Evolutionary conservation across 2,113 vertebrate species (phyloP).

Genomic region (Hydrochoerus hydrochaeris): DNA sequence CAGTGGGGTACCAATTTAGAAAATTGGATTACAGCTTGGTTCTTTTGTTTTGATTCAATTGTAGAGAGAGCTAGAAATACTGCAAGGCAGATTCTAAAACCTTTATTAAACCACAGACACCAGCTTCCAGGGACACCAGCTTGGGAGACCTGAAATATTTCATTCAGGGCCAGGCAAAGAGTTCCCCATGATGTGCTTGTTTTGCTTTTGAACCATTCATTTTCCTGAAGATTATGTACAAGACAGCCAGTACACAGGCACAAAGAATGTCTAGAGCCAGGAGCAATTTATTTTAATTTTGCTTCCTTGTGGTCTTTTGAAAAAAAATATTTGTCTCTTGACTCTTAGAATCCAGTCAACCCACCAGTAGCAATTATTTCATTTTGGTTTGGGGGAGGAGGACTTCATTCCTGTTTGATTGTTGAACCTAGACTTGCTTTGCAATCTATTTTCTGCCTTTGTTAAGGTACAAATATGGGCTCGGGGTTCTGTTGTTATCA

Average conservation of each 20-base stretch:
- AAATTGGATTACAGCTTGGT: constrained; percentile 16
- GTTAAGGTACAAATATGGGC: constrained; percentile 22
- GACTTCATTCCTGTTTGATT: constrained; percentile 53
- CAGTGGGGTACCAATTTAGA: constrained; percentile 7
- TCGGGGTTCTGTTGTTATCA: constrained; percentile 2
- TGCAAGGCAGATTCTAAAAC: not conserved
- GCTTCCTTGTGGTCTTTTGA: not conserved
- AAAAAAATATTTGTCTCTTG: constrained; percentile 26
- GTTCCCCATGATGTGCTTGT: not conserved
- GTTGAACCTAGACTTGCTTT: constrained; percentile 59
- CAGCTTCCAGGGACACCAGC: not conserved
- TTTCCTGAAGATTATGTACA: not conserved
- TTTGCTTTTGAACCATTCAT: constrained; percentile 20
- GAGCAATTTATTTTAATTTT: constrained; percentile 63
- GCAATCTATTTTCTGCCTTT: not conserved
- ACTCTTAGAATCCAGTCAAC: constrained; percentile 59
- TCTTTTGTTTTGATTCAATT: constrained; percentile 40
- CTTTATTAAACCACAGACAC: not conserved
- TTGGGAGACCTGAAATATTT: constrained; percentile 6
- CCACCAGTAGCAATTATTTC: constrained; percentile 55
- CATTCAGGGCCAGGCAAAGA: not conserved
- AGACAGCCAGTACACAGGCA: not conserved
- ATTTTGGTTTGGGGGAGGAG: constrained; percentile 13
- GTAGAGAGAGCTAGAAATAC: not conserved
- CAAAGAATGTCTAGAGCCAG: constrained; percentile 17